Conservation (phyloP, 2,888 invertebrate species). For the Rugalucina vietnamica region DNA sequence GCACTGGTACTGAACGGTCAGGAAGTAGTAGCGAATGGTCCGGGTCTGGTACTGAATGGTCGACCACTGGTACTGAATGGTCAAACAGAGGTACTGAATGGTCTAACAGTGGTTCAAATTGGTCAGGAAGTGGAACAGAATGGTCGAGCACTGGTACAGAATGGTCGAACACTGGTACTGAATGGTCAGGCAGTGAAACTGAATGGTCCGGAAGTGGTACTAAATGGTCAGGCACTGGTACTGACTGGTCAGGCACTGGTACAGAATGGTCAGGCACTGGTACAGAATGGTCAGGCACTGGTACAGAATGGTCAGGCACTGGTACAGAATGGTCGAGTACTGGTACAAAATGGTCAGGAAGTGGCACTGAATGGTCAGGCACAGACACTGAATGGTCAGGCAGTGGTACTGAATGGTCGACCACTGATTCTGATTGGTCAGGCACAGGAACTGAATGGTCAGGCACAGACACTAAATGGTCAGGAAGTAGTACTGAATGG, state of each 20-base stretch:
- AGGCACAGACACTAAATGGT: no score
- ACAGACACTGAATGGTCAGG: background rate
- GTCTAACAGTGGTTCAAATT: background rate
- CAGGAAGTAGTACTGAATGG: background rate
- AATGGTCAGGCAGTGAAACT: background rate
- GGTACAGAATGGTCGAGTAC: background rate
- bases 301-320: background rate
- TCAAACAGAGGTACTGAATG: background rate
- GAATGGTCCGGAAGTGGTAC: background rate
- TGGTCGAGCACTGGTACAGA: background rate
- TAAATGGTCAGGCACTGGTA: background rate
- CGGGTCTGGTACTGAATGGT: background rate
- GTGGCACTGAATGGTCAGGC: background rate
- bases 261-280: background rate
- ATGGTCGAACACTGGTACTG: background rate
- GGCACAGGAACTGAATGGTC: no score
- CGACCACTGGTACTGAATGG: background rate
- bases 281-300: background rate
- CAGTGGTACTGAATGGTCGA: no score
- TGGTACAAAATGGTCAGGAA: background rate
- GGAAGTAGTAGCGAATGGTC: background rate
- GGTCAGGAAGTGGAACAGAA: background rate
- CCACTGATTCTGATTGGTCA: no score
- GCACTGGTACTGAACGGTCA: background rate
- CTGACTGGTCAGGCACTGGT: background rate